Base-by-base conservation (phyloP, 2,797 vertebrate species). In the Pelodytes ibericus region DNA sequence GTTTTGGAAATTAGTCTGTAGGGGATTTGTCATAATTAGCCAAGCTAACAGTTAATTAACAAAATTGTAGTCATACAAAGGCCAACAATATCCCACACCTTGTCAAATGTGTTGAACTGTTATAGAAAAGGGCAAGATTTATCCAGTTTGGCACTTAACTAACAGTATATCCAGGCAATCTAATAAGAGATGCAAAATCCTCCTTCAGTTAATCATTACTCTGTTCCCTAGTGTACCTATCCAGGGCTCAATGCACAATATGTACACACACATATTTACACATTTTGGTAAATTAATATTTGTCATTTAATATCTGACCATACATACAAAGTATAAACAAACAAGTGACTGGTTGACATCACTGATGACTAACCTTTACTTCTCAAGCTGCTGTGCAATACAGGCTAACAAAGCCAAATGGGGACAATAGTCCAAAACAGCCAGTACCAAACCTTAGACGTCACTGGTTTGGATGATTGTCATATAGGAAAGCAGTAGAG, bases 21-120 rank as follows among this genome's bases (percentile, higher is more conserved):
- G n/a, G 22, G 49, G n/a, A 53, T 53, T 47, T 53, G 16, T 53
- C 49, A 53, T 53, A 53, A 53, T 53, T 53, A 53, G 49, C 22
- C 49, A 22, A 53, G n/a, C n/a, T 53, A 53, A 53, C 2, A 53
- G 49, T 53, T 53, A 53, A 53, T 53, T 53, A 53, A 53, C 49
- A 53, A 22, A 4, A 53, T 6, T 22, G 20, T 7, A 20, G 6
- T 24, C 16, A 53, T 24, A 24, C 49, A 53, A 11, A 53, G 49
- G 49, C n/a, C 20, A 24, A 7, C n/a, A 4, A 16, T 22, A 22
- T 16, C 7, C 49, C 7, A 53, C 49, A 53, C 49, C 49, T 53
- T 53, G 49, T 53, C 49, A 53, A 53, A 53, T 53, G 49, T 53
- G 49, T 53, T 53, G 22, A 53, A 53, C 49, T 24, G 41, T 20